A percentile compares a stretch with the other conserved stretches of the same genome.
Conservation (phyloP, 2,797 vertebrate species). For the Squalus acanthias region DNA sequence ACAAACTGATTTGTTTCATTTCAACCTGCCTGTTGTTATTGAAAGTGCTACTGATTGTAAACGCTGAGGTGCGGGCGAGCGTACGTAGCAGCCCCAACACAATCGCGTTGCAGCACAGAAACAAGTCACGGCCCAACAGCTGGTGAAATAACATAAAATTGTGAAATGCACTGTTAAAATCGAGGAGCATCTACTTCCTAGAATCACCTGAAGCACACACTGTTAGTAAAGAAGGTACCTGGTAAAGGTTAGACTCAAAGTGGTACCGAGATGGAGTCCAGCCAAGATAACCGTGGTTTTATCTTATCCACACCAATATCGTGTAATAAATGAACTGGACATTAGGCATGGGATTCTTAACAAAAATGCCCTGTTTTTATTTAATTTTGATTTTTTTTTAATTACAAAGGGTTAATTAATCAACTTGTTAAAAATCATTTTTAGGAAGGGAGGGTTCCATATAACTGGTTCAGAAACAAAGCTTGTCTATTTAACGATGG, state of each 20-base stretch:
- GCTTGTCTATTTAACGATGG: not conserved
- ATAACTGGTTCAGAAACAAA: not conserved
- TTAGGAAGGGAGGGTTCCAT: not conserved
- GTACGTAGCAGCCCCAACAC: not conserved
- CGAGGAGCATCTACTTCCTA: not conserved
- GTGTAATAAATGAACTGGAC: not conserved
- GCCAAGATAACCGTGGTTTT: not conserved
- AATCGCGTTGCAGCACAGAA: not conserved
- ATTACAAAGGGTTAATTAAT: not conserved
- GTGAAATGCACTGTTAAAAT: not conserved
- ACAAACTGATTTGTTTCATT: not conserved
- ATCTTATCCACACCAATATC: not conserved
- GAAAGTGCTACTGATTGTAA: not conserved
- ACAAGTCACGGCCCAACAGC: not conserved
- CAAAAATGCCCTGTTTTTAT: not conserved
- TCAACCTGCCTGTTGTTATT: not conserved
- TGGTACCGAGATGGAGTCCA: too few relatives aligned
- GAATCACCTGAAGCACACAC: not conserved
- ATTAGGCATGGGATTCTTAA: not conserved
- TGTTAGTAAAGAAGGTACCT: not conserved
- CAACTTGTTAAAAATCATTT: not conserved
- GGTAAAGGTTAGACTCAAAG: not conserved
- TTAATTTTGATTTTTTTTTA: not conserved
- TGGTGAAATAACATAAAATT: not conserved
- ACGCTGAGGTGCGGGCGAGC: not conserved